phyloP scores from a whole-genome alignment of 2,797 vertebrate species.

The Epinephelus coioides region DNA sequence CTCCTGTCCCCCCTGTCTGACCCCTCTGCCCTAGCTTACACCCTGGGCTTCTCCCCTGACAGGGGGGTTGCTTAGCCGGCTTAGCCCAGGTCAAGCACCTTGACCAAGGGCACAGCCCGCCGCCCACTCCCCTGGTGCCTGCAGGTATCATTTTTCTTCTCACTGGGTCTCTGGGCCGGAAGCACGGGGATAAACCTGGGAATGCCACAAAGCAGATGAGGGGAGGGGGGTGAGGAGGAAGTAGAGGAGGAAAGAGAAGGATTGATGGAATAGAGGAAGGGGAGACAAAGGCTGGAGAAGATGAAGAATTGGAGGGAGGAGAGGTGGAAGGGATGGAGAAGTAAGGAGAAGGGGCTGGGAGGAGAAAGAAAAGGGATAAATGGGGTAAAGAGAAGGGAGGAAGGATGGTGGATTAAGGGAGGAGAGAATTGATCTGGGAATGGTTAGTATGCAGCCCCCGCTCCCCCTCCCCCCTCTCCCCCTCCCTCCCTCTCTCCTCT shows the following conservation, averaged over 20 bases:
- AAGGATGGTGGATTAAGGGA: slow-evolving; percentile 80
- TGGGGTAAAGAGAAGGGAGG: slow-evolving; percentile 80
- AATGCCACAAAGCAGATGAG: slow-evolving; percentile 37
- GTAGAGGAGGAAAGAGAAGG: slow-evolving; percentile 20
- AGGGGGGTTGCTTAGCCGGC: slow-evolving; percentile 83
- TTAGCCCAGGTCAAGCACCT: slow-evolving; percentile 85
- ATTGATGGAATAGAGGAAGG: slow-evolving; percentile 47
- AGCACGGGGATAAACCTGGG: slow-evolving; percentile 64
- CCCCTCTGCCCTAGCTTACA: slow-evolving; percentile 79
- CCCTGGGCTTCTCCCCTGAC: slow-evolving; percentile 79
- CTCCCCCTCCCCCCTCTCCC: slow-evolving; percentile 52
- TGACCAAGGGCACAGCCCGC: slow-evolving; percentile 81
- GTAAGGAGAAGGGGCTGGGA: slow-evolving; percentile 48
- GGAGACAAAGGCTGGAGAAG: slow-evolving; percentile 54
- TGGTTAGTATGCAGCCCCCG: slow-evolving; percentile 88
- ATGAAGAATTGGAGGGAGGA: slow-evolving; percentile 47
- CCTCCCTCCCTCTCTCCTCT: slow-evolving; percentile 76
- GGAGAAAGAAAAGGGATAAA: slow-evolving; percentile 74
- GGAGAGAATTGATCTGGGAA: slow-evolving; percentile 88
- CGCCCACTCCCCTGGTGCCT: slow-evolving; percentile 67
- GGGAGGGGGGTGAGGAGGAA: not conserved
- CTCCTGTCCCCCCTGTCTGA: slow-evolving; percentile 73
- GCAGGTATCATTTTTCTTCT: slow-evolving; percentile 72
- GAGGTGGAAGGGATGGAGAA: slow-evolving; percentile 51
- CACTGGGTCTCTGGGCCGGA: slow-evolving; percentile 52